Evolutionary conservation across 2,113 vertebrate species (phyloP).

Genomic region (Cranoglanis bouderius): DNA sequence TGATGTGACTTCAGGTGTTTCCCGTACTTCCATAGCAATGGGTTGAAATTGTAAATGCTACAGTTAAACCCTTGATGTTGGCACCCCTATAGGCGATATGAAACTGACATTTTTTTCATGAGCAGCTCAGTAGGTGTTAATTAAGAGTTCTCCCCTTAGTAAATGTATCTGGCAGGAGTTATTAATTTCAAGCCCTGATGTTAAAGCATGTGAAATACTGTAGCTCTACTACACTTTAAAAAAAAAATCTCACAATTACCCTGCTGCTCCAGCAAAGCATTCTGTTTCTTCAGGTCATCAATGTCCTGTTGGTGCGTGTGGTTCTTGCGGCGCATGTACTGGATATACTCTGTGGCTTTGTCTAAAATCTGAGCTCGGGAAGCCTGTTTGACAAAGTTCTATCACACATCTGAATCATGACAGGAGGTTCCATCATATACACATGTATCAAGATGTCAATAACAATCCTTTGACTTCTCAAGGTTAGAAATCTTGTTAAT

Average conservation of each 20-base stretch:
- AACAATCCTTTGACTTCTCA: neutral
- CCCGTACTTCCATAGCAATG: neutral
- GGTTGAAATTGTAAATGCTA: neutral
- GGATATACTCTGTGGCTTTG: conserved; percentile 99
- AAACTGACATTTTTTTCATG: neutral
- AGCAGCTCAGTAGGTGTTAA: neutral
- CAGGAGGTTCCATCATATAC: conserved; percentile 49
- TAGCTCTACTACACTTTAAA: neutral
- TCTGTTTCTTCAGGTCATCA: conserved; percentile 98
- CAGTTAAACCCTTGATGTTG: neutral
- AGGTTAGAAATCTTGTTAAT: neutral
- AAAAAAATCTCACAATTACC: conserved; percentile 72
- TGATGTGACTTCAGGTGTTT: neutral
- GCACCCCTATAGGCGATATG: neutral
- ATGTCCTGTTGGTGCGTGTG: conserved; percentile 99
- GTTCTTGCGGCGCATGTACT: conserved; percentile 99
- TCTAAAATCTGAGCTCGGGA: conserved; percentile 99
- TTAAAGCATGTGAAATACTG: neutral
- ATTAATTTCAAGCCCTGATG: neutral
- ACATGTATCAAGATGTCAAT: neutral
- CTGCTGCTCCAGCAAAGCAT: conserved; percentile 96
- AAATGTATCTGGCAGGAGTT: neutral
- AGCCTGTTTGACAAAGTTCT: conserved; percentile 85
- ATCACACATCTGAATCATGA: conserved; percentile 70
- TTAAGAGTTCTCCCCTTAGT: neutral